Evolutionary conservation across 2,797 vertebrate species (phyloP), one percentile per base, ranked within the genome.

Genomic region (Atherinosoma microstoma): DNA sequence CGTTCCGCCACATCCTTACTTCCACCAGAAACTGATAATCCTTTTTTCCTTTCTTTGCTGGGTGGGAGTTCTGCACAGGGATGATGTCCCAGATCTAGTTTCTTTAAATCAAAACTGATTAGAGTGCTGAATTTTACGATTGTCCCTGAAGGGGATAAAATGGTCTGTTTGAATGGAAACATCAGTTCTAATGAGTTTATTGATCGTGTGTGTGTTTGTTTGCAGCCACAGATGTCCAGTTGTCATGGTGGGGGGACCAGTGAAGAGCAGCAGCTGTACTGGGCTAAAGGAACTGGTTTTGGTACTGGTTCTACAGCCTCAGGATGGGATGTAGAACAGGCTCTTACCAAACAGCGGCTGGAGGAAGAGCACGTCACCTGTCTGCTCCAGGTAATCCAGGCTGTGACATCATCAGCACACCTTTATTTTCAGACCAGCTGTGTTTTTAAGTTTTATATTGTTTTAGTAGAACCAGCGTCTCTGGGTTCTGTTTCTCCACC

Each of bases 231-330:
- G 91, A 95, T 97, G 27, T 96, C 97, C 77, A 97, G 92, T 75
- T 96, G 97, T 35, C 97, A 98, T 47, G 96, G 94, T 22, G 96
- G 86, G 4, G 93, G 95, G 10, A 96, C 97, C 76, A 95, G 95
- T 69, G 98, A 99, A 87, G 98, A 99, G 64, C 98, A 99, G 87
- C 98, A 99, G 82, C 86, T 99, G 16, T 99, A 99, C 83, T 99
- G 98, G 98, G 98, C 98, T 49, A 99, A 99, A 87, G 98, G 98
- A 58, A 99, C 98, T 15, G 98, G 98, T 53, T 99, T 99, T 86
- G 98, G 98, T n/a, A 99, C 98, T 2, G 98, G 98, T 56, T 99
- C 98, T 61, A 99, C 98, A n/a, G 98, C 97, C 7, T 99, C 98
- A 1, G 98, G 98, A 40, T 99, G 98, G 98, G 98, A 99, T 70